Base-by-base conservation (phyloP, 2,888 invertebrate species). In the Microctonus hyperodae region DNA sequence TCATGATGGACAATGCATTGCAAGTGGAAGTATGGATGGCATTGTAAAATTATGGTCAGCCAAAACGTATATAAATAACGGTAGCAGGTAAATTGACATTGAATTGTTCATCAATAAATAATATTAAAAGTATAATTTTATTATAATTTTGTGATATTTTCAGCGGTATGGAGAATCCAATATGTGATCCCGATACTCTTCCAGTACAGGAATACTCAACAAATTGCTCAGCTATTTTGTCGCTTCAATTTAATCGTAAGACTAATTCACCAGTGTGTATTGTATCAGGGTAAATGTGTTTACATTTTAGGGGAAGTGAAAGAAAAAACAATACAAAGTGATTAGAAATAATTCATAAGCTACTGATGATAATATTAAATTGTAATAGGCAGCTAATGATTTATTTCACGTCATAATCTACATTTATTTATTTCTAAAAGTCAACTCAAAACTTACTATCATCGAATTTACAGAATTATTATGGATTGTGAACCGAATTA, bases 1-100 rank as follows among this genome's bases (percentile, higher is more conserved):
- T 70, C 73, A 76, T 0, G 83, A 84, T 72, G 81, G 83, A n/a
- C 83, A 82, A 64, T 83, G 79, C 64, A 82, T 84, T 58, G 81
- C 81, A 1, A 83, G 83, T 69, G 82, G 81, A 31, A 83, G 83
- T 69, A 72, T 80, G 48, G 83, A 83, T 67, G 82, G 83, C 53
- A 75, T 78, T 25, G 79, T 83, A 44, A 75, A 80, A 56, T 71
- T 83, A 13, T 83, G 83, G 83, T 77, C 83, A 56, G 79, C 81
- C 20, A 79, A 81, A 53, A 76, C 79, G 58, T 73, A 77, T 64
- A 73, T 74, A 44, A 72, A 75, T 57, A 81, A 77, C 72, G 68
- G 64, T 57, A 77, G 76, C 53, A 78, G 77, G 82, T 82, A 70
- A 72, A 70, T 69, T 57, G 40, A 51, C 53, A 51, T 51, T 6